A percentile compares a stretch with the other conserved stretches of the same genome.
phyloP scores from a whole-genome alignment of 2,888 invertebrate species.

The Coenonympha arcania region DNA sequence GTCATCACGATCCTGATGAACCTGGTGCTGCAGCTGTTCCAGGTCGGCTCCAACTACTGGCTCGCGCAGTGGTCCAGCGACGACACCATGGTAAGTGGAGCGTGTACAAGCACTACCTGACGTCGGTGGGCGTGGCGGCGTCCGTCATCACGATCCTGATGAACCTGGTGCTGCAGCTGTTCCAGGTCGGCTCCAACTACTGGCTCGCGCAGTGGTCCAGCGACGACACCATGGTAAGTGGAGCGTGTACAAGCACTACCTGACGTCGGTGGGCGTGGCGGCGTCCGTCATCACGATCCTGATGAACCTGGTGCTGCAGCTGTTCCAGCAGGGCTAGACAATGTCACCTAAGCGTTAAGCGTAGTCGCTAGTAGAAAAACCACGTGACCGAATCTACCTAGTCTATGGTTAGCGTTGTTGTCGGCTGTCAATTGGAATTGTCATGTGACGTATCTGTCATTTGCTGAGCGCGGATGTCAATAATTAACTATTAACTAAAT shows the following conservation, averaged over 20 bases:
- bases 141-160: constrained; percentile 82
- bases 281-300: constrained; percentile 81
- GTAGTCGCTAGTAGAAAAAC: too few species aligned
- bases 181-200: constrained; percentile 89
- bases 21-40: constrained; percentile 85
- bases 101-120: constrained; percentile 92
- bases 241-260: constrained; percentile 90
- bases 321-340: too few species aligned
- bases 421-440: too few species aligned
- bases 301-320: constrained; percentile 87
- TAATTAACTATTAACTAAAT: too few species aligned
- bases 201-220: constrained; percentile 91
- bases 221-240: constrained; percentile 75
- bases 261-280: constrained; percentile 86
- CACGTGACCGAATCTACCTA: too few species aligned
- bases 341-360: too few species aligned
- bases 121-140: constrained; percentile 85
- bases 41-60: constrained; percentile 91
- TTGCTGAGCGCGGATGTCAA: too few species aligned
- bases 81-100: constrained; percentile 69
- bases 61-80: constrained; percentile 87
- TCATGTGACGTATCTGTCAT: too few species aligned
- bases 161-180: constrained; percentile 86
- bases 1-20: constrained; percentile 84
- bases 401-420: too few species aligned